Evolutionary conservation across 2,888 invertebrate genomes (phyloP), one percentile per base, ranked within the genome.

Genomic region (Antitype chi): DNA sequence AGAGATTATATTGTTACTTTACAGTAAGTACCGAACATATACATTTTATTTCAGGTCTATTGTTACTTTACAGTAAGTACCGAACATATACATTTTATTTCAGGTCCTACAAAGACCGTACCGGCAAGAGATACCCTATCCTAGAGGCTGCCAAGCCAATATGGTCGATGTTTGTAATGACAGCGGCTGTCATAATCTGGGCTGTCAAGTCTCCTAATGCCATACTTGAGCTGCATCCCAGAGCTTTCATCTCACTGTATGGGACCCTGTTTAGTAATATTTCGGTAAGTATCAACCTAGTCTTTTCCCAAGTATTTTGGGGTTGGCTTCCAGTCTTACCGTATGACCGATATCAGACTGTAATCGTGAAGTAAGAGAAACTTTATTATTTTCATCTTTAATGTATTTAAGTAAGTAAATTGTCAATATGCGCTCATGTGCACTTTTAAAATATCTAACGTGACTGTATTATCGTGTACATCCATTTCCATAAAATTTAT

Each of bases 191-290:
- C 96, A 98, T 89, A 95, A 97, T 76, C 94, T 98, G 90, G 96
- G 97, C 90, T 95, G 23, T 97, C 20, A 97, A 95, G 74, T 99
- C 99, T 0, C 98, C 98, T 0, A 97, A 97, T 84, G 95, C 98
- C 90, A 97, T 99, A 76, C 94, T 99, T 47, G 97, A 98, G 63
- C 95, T 96, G 79, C 98, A 99, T 92, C 99, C 99, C 0, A 97
- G 99, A 90, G 97, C 98, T n/a, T 98, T 99, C 92, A 98, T 98
- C 92, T 97, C 99, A 89, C 97, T 99, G 84, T 98, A 98, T 86
- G 99, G 99, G 82, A 99, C 99, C 13, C 97, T 99, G 76, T 99
- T 99, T 93, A 99, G 99, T 80, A 99, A 99, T 96, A 99, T 99
- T 91, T 98, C 99, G 89, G 99, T 99, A 96, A 98, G 98, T 49